Evolutionary conservation across 2,888 invertebrate genomes (phyloP).

Genomic region (Synanthedon tipuliformis): DNA sequence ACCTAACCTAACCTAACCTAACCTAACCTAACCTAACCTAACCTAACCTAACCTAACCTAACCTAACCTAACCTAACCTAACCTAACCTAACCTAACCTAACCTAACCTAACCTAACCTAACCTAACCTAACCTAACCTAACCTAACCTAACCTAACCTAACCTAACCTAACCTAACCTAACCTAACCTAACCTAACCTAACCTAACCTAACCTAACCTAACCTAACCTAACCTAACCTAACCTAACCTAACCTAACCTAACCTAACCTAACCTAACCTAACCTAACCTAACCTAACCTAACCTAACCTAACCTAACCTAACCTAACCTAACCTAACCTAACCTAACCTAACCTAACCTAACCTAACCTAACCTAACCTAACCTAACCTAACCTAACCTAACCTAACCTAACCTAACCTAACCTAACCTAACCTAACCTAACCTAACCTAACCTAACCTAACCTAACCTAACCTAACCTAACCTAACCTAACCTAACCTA

Average conservation of each 20-base stretch:
- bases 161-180: too few relatives aligned
- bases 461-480: slow-evolving; percentile 2
- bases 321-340: not conserved
- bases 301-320: too few relatives aligned
- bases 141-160: too few relatives aligned
- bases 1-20: too few relatives aligned
- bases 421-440: not conserved
- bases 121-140: too few relatives aligned
- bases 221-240: slow-evolving; percentile 4
- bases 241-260: slow-evolving; percentile 3
- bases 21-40: too few relatives aligned
- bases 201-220: slow-evolving; percentile 1
- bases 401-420: not conserved
- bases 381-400: slow-evolving; percentile 1
- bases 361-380: not conserved
- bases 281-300: not conserved
- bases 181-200: not conserved
- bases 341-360: slow-evolving; percentile 1
- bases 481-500: slow-evolving; percentile 2
- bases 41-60: too few relatives aligned
- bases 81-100: too few relatives aligned
- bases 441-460: slow-evolving; percentile 2
- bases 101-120: too few relatives aligned
- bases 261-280: slow-evolving; percentile 3
- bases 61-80: too few relatives aligned